A percentile compares a stretch with the other conserved stretches of the same genome.
phyloP scores from a whole-genome alignment of 2,113 vertebrate genomes.

The Mormyrus lacerda region DNA sequence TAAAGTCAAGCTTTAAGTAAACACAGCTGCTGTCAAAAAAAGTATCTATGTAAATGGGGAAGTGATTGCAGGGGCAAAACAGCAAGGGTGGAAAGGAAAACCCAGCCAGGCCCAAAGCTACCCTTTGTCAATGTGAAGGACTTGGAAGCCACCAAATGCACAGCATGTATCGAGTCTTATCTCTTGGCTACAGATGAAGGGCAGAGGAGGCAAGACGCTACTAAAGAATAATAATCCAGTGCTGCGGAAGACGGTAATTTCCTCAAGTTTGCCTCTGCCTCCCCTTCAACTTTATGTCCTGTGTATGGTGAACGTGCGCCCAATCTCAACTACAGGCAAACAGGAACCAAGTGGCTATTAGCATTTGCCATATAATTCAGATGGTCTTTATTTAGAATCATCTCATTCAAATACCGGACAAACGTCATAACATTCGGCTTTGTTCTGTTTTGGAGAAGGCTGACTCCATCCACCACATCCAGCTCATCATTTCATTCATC shows the following conservation, averaged over 20 bases:
- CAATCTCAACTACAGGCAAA: conserved; percentile 12
- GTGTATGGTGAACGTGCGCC: neutral
- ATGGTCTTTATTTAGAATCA: conserved; percentile 11
- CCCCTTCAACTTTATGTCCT: neutral
- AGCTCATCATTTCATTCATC: neutral
- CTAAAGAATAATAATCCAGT: conserved; percentile 4
- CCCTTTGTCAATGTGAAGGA: neutral
- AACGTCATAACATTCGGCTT: neutral
- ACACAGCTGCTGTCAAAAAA: conserved; percentile 8
- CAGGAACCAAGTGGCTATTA: conserved; percentile 3
- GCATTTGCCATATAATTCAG: conserved; percentile 14
- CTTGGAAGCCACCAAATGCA: neutral
- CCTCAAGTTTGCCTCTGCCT: conserved; percentile 3
- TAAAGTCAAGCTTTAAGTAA: neutral
- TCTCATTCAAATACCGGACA: conserved; percentile 10
- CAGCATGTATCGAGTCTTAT: neutral
- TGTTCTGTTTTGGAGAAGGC: neutral
- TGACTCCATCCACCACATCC: neutral
- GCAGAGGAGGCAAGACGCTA: conserved; percentile 1
- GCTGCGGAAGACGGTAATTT: conserved; percentile 7
- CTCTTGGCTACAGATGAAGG: neutral
- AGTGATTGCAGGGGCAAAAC: neutral
- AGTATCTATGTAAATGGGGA: neutral
- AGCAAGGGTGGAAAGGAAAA: conserved; percentile 5
- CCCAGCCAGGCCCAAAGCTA: neutral